Evolutionary conservation across 2,888 invertebrate species (phyloP).

Genomic region (Aphidoletes aphidimyza): DNA sequence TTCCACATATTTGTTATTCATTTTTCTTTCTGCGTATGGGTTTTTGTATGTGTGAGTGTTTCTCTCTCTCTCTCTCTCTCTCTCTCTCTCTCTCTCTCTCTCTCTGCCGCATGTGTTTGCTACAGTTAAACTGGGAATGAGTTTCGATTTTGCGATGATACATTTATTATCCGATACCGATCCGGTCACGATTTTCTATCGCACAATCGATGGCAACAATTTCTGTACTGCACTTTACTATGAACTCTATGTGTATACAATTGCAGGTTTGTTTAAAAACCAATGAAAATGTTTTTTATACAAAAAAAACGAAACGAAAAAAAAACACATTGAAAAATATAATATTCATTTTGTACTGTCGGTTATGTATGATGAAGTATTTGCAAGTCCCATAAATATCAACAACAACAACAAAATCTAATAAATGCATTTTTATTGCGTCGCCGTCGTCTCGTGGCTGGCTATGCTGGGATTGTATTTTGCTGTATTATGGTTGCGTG

Average conservation of each 20-base stretch:
- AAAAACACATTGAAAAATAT: background rate
- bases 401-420: background rate
- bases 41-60: too few relatives aligned
- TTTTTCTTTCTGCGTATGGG: background rate
- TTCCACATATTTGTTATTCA: too few relatives aligned
- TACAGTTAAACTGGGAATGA: background rate
- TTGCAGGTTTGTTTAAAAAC: background rate
- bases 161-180: slow-evolving; percentile 47
- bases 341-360: background rate
- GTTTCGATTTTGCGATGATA: slow-evolving; percentile 49
- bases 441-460: background rate
- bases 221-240: slow-evolving; percentile 1
- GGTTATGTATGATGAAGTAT: slow-evolving; percentile 17
- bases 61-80: background rate
- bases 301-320: background rate
- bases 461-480: too few relatives aligned
- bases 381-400: background rate
- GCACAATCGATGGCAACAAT: slow-evolving; percentile 34
- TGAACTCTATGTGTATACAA: background rate
- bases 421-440: slow-evolving; percentile 42
- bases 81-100: background rate
- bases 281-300: background rate
- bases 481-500: background rate
- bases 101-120: background rate
- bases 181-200: slow-evolving; percentile 49